These are phyloP conservation scores for Bucorvus abyssinicus DNA, from an alignment of 2,797 vertebrate genomes.

Conservation along the genomic window DNA sequence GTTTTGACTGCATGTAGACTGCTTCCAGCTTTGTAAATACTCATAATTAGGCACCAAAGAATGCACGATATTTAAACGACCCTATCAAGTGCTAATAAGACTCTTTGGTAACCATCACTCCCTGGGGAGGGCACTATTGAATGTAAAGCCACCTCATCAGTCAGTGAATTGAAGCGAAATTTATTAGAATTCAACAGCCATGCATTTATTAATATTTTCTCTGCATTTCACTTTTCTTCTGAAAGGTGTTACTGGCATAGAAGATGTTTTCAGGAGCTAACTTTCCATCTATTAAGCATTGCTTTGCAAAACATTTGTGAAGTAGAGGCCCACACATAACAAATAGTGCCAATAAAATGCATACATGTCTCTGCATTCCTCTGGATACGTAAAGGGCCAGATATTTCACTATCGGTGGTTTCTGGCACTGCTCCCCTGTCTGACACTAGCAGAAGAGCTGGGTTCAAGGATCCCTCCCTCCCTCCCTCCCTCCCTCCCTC, in stretches of 20 bases:
- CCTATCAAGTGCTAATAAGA: slow-evolving; percentile 63
- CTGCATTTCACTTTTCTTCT: slow-evolving; percentile 4
- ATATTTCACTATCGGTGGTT: not conserved
- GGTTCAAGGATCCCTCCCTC: not conserved
- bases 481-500: not conserved
- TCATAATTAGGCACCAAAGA: slow-evolving; percentile 60
- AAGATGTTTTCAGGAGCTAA: slow-evolving; percentile 12
- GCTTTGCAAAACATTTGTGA: not conserved
- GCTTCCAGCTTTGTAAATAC: slow-evolving; percentile 86
- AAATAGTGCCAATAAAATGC: slow-evolving; percentile 34
- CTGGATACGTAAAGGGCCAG: not conserved
- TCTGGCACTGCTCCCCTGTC: not conserved
- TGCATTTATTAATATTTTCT: slow-evolving; percentile 51
- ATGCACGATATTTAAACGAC: slow-evolving; percentile 60
- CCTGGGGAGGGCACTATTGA: slow-evolving; percentile 12
- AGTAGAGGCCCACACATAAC: slow-evolving; percentile 69
- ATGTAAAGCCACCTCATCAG: slow-evolving; percentile 27
- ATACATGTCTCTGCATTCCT: not conserved
- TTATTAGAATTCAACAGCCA: slow-evolving; percentile 26
- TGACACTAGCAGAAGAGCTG: not conserved
- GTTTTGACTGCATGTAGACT: slow-evolving; percentile 79
- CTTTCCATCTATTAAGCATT: slow-evolving; percentile 28
- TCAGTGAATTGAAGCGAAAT: slow-evolving; percentile 42
- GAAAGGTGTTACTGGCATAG: slow-evolving; percentile 24
- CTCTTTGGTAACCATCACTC: slow-evolving; percentile 49